Conservation (phyloP, 2,113 vertebrate species). For the Coregonus clupeaformis region DNA sequence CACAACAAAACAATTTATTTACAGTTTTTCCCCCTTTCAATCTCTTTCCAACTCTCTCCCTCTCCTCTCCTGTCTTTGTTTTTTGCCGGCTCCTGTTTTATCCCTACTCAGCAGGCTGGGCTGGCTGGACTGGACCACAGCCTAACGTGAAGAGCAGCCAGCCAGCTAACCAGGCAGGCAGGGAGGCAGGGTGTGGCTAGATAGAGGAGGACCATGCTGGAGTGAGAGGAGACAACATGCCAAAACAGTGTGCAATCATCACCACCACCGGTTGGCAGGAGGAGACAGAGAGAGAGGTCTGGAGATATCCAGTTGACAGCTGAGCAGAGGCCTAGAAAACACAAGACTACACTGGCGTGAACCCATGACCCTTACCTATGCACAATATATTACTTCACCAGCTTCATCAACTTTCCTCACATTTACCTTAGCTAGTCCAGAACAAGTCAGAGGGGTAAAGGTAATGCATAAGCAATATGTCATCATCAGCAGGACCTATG, state of each 20-base stretch:
- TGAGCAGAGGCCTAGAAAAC: not conserved
- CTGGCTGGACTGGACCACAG: not conserved
- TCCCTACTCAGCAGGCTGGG: slow-evolving; percentile 47
- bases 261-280: slow-evolving; percentile 33
- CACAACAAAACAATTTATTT: slow-evolving; percentile 27
- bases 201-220: not conserved
- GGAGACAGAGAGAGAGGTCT: not conserved
- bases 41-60: not conserved
- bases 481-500: not conserved
- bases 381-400: not conserved
- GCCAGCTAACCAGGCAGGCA: slow-evolving; percentile 39
- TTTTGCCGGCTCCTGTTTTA: slow-evolving; percentile 36
- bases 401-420: not conserved
- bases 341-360: not conserved
- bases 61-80: slow-evolving; percentile 47
- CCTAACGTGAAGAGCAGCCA: slow-evolving; percentile 38
- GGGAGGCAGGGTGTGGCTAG: slow-evolving; percentile 52
- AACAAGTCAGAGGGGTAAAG: not conserved
- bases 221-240: slow-evolving; percentile 40
- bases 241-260: slow-evolving; percentile 44
- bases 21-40: not conserved
- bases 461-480: not conserved
- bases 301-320: not conserved
- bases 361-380: slow-evolving; percentile 4
- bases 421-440: slow-evolving; percentile 4